phyloP scores from a whole-genome alignment of 2,113 vertebrate genomes.

The Montifringilla adamsi region DNA sequence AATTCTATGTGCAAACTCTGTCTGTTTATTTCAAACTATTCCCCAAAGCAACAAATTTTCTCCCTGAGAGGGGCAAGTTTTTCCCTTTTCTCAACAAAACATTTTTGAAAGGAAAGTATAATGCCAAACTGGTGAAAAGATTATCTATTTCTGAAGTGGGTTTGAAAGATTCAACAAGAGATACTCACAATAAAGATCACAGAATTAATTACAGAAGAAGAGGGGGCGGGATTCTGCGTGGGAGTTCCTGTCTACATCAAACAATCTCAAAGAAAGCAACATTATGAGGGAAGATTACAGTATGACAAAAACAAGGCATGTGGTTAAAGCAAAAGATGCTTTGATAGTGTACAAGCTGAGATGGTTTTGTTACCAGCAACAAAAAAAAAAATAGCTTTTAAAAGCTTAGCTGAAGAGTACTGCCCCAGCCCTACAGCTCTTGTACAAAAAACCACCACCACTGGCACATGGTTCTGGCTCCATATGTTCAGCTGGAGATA shows the following conservation, averaged over 20 bases:
- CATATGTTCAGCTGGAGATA: neutral
- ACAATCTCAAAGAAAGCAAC: constrained; percentile 12
- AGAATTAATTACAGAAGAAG: constrained; percentile 12
- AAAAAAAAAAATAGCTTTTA: neutral
- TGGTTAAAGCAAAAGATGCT: constrained; percentile 14
- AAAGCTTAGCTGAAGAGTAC: neutral
- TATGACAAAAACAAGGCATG: constrained; percentile 6
- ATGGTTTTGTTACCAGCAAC: neutral
- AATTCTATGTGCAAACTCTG: neutral
- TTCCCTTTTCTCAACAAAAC: neutral
- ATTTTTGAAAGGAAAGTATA: neutral
- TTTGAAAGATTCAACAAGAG: neutral
- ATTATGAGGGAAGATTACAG: neutral
- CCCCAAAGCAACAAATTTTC: neutral
- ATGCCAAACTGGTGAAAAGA: neutral
- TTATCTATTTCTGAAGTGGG: neutral
- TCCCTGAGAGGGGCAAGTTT: neutral
- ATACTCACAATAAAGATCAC: neutral
- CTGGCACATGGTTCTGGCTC: neutral
- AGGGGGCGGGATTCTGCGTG: neutral
- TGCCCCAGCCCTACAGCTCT: neutral
- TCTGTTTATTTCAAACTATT: constrained; percentile 9
- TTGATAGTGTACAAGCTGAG: neutral
- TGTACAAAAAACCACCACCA: neutral
- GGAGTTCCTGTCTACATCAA: neutral